Evolutionary conservation across 2,113 vertebrate genomes (phyloP), one percentile per base, ranked within the genome.

Genomic region (Chaetura pelagica): DNA sequence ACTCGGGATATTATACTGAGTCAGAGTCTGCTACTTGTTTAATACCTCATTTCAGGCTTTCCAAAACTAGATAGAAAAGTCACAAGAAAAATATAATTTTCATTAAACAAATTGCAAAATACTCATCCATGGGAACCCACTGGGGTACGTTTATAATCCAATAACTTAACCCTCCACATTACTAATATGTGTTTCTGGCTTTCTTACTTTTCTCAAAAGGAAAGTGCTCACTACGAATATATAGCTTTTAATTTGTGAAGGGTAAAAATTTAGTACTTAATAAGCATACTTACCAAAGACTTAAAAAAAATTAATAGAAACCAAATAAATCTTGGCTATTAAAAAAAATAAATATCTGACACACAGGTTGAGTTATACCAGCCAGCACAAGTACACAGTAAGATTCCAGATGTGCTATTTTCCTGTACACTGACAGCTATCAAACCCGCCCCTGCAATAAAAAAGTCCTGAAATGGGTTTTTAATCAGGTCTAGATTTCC

Each of bases 401-500:
- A 96, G 95, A 95, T 97, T 98, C 98, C 98, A 97, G 98, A 98
- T 98, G 98, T 98, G 96, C 93, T 97, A 87, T 96, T 97, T 98
- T 96, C 97, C 97, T 98, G 95, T 96, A 97, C 93, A 97, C 91
- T 97, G 98, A 98, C 97, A 98, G 96, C 91, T 98, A 96, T 98
- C 97, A 98, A 97, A 96, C 90, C 95, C 96, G 96, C 92, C 87
- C 95, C 84, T 96, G 96, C 93, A 97, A 97, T 97, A 97, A 97
- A 98, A 97, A 97, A 97, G 95, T 81, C 95, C 94, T 96, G 92
- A 97, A 97, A 97, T 97, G 95, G 97, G 96, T 89, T 98, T 98
- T 96, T 77, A 97, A 97, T 96, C 97, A 97, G 97, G 89, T 93
- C 97, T 97, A 89, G 90, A 94, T 95, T 96, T 94, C 83, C 86